Percentiles rank a stretch among this genome's conserved stretches.
Evolutionary conservation across 2,888 invertebrate genomes (phyloP).

Genomic region (Iselma pallidipennis): DNA sequence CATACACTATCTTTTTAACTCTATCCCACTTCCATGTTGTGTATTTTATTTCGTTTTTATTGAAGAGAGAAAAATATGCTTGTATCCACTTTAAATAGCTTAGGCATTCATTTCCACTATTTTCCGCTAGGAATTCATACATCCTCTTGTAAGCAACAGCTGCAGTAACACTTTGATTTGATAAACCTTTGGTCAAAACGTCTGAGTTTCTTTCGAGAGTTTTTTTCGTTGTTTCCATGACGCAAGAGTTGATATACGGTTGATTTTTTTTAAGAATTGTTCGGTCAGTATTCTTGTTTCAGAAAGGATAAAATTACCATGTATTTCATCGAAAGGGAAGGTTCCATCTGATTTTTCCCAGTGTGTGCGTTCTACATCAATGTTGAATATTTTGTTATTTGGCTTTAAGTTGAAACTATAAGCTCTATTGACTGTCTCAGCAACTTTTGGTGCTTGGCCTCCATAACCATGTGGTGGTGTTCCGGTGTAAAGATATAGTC

Average conservation of each 20-base stretch:
- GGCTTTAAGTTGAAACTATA: conserved; percentile 31
- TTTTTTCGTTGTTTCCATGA: conserved; percentile 16
- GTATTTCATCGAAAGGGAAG: conserved; percentile 29
- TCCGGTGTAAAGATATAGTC: conserved; percentile 32
- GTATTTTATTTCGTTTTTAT: too few species aligned
- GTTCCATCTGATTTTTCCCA: conserved; percentile 29
- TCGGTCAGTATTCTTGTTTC: conserved; percentile 29
- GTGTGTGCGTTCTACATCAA: conserved; percentile 23
- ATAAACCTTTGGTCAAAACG: conserved; percentile 30
- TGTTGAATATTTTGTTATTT: too few species aligned
- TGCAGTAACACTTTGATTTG: conserved; percentile 25
- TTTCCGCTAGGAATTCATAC: too few species aligned
- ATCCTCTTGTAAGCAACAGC: conserved; percentile 32
- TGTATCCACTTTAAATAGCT: too few species aligned
- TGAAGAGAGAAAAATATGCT: too few species aligned
- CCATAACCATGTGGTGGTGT: conserved; percentile 38
- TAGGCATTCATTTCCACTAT: too few species aligned
- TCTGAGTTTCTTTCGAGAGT: conserved; percentile 24
- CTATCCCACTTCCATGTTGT: too few species aligned
- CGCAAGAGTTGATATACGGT: too few species aligned
- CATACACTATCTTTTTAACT: too few species aligned
- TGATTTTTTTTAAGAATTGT: conserved; percentile 14
- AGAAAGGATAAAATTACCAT: conserved; percentile 32
- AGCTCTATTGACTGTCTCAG: conserved; percentile 33
- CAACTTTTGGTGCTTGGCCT: conserved; percentile 38